phyloP scores from a whole-genome alignment of 2,888 invertebrate species.

The Aphrophora alni region DNA sequence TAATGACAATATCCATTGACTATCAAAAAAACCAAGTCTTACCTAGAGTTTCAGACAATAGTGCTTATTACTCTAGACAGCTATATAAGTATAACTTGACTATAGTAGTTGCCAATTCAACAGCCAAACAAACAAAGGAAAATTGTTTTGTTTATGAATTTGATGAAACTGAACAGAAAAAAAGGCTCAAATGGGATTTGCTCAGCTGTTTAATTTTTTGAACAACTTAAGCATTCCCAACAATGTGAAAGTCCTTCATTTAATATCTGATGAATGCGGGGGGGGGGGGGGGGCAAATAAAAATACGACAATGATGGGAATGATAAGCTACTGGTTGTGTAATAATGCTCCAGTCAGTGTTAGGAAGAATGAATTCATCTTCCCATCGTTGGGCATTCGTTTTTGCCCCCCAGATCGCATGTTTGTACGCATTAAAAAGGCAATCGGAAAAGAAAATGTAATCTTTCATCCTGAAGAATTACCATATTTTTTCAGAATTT shows the following conservation, averaged over 20 bases:
- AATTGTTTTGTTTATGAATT: background rate
- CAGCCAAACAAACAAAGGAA: conserved; percentile 1
- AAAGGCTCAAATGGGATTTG: conserved; percentile 15
- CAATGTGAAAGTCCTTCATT: conserved; percentile 32
- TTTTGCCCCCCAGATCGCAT: conserved; percentile 15
- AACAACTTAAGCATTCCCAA: conserved; percentile 11
- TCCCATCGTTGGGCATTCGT: conserved; percentile 12
- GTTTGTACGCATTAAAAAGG: conserved; percentile 9
- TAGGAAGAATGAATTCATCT: background rate
- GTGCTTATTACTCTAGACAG: conserved; percentile 10
- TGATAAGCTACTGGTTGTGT: conserved; percentile 25
- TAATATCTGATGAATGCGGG: no score
- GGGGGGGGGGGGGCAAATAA: conserved; percentile 48
- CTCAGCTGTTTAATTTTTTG: conserved; percentile 12
- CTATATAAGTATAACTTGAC: conserved; percentile 18
- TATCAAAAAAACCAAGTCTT: conserved; percentile 9
- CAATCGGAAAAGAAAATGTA: background rate
- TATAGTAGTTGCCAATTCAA: conserved; percentile 9
- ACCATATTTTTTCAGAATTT: conserved; percentile 17
- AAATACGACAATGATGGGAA: conserved; percentile 41
- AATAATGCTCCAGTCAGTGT: conserved; percentile 12
- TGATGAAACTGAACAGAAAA: conserved; percentile 13
- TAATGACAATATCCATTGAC: background rate
- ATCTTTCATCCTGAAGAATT: conserved; percentile 6
- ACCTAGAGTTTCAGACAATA: conserved; percentile 3